These are phyloP conservation scores for Leiothrix lutea DNA, from an alignment of 2,113 vertebrate species.

Conservation along the genomic window DNA sequence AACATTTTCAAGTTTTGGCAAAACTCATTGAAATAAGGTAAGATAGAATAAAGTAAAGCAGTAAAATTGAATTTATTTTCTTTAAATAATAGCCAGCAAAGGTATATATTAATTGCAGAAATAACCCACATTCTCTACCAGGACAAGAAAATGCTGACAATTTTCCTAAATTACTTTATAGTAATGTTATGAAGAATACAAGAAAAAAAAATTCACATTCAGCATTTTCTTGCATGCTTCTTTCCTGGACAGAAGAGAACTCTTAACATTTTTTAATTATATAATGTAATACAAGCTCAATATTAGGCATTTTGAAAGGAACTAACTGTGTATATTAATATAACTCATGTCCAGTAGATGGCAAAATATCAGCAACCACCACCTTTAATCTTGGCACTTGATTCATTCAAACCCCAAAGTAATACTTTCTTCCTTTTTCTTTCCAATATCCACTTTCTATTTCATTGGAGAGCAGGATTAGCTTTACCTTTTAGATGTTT, in stretches of 20 bases:
- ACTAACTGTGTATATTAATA: not conserved
- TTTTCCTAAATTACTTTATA: not conserved
- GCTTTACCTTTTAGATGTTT: conserved; percentile 30
- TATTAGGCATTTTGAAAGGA: not conserved
- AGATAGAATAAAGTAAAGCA: not conserved
- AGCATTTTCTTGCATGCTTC: not conserved
- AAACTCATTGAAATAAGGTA: not conserved
- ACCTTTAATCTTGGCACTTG: not conserved
- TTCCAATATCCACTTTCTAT: not conserved
- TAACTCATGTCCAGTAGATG: conserved; percentile 28
- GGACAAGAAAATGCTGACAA: not conserved
- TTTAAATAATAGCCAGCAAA: not conserved
- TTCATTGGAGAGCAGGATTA: not conserved
- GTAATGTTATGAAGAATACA: not conserved
- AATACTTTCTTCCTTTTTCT: too few relatives aligned
- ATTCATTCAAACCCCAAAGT: not conserved
- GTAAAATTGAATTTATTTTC: not conserved
- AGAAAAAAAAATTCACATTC: not conserved
- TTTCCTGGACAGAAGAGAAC: not conserved
- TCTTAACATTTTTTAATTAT: not conserved
- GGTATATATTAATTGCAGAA: not conserved
- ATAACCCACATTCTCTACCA: not conserved
- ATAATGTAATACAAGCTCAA: not conserved
- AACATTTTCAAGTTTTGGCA: not conserved
- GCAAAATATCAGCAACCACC: conserved; percentile 19